These are phyloP conservation scores for Steinernema carpocapsae DNA, from an alignment of 2,888 invertebrate species.

Conservation along the genomic window DNA sequence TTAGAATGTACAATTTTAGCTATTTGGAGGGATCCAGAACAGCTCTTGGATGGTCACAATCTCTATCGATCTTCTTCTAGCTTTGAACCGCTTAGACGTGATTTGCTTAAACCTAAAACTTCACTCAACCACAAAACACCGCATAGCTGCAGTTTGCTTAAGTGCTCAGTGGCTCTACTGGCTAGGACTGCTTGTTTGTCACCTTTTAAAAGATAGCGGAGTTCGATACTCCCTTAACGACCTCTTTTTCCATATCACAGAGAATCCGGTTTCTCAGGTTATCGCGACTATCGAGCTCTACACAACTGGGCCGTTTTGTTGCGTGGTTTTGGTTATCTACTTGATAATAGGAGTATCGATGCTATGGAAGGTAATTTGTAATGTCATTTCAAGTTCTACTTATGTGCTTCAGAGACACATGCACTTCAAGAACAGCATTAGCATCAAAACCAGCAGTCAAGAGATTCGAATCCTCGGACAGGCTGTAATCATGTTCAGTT, in stretches of 20 bases:
- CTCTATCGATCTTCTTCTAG: not conserved
- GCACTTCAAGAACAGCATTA: not conserved
- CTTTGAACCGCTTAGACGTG: slow-evolving; percentile 8
- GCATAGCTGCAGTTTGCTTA: not conserved
- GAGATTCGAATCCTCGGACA: slow-evolving; percentile 15
- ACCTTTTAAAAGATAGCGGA: not conserved
- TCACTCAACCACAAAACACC: not conserved
- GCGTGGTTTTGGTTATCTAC: slow-evolving; percentile 17
- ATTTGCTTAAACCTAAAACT: not conserved
- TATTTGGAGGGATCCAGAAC: slow-evolving; percentile 17
- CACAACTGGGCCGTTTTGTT: not conserved
- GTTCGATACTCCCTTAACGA: slow-evolving; percentile 24
- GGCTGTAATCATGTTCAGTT: slow-evolving; percentile 22
- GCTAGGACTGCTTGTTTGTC: not conserved
- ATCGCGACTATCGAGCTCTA: slow-evolving; percentile 2
- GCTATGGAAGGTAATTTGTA: not conserved
- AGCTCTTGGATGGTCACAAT: slow-evolving; percentile 19
- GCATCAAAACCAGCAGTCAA: slow-evolving; percentile 1
- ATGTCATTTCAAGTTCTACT: not conserved
- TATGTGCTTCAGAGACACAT: not conserved
- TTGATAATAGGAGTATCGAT: not conserved
- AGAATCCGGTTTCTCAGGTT: not conserved
- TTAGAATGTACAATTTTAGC: not conserved
- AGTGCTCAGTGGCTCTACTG: slow-evolving; percentile 3
- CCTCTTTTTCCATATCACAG: slow-evolving; percentile 16